Evolutionary conservation across 2,888 invertebrate species (phyloP).

Genomic region (Pyrrhia umbra): DNA sequence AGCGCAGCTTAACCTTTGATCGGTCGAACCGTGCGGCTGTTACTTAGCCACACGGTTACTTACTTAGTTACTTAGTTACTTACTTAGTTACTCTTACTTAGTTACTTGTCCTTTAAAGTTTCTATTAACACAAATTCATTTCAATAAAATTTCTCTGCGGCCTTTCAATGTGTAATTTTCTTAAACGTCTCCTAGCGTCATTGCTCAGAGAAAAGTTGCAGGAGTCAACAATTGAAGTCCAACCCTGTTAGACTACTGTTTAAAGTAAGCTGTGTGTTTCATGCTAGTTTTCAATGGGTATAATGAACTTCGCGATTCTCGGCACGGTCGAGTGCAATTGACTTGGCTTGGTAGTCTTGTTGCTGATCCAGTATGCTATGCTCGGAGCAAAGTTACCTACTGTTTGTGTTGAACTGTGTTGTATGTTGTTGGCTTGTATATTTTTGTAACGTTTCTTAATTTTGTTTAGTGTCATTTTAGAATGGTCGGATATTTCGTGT

Average conservation of each 20-base stretch:
- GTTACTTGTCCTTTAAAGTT: too few species aligned
- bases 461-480: too few species aligned
- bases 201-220: conserved; percentile 28
- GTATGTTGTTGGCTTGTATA: too few species aligned
- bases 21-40: too few species aligned
- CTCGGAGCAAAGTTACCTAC: too few species aligned
- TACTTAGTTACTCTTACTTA: background rate
- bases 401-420: background rate
- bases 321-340: conserved; percentile 67
- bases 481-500: too few species aligned
- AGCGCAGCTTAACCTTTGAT: too few species aligned
- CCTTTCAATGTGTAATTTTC: conserved; percentile 17
- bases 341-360: conserved; percentile 38
- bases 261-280: conserved; percentile 59
- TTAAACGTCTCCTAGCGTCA: conserved; percentile 3
- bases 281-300: conserved; percentile 71
- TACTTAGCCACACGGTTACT: background rate
- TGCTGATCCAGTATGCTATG: conserved; percentile 45
- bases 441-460: too few species aligned
- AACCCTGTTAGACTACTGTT: conserved; percentile 32
- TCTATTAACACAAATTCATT: background rate
- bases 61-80: background rate
- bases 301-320: conserved; percentile 75
- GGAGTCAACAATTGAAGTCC: conserved; percentile 30
- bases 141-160: background rate